Evolutionary conservation across 1,140 invertebrate genomes (phyloP), one percentile per base, ranked within the genome.

Genomic region (Oreohelix idahoensis): DNA sequence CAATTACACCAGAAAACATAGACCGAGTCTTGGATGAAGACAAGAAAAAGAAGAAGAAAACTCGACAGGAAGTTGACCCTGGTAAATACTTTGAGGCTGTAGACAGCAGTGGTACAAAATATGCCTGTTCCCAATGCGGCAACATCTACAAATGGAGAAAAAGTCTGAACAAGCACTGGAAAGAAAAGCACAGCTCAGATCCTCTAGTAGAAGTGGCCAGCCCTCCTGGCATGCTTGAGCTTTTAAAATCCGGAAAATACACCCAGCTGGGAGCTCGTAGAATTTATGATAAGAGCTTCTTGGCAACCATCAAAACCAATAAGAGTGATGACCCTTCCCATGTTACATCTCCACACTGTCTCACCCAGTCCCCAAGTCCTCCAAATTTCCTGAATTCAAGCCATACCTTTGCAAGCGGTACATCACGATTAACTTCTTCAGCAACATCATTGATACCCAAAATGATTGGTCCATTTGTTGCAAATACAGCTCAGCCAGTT

Each of bases 81-180:
- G 88, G 87, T 26, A 92, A 92, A 86, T 92, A 92, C 71, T 90
- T 91, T 86, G 91, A 90, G 84, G 88, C 78, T 4, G 85, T 88
- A 39, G 89, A 91, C 84, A 90, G 91, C 69, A 83, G 86, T 77
- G 91, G 90, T 36, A 89, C 89, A 0, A 93, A 93, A 82, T 93
- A 90, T 88, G 91, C 92, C 1, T 93, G 92, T 83, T 92, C 92
- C 13, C 90, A 90, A 70, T 93, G 92, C 88, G 92, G 92, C 0
- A 93, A 92, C 86, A 88, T 92, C 39, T 93, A 93, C 85, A 92
- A 92, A 84, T 93, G 92, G 92, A 84, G 91, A 58, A 93, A 93
- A 77, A 92, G 90, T n/a, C 84, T 93, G 0, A 93, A 92, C 84
- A 93, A 93, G 85, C 92, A 93, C 83, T 93, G 92, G 92, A 93